Percentiles rank a stretch among this genome's conserved stretches.
Evolutionary conservation across 2,888 invertebrate species (phyloP).

Genomic region (Formica aserva): DNA sequence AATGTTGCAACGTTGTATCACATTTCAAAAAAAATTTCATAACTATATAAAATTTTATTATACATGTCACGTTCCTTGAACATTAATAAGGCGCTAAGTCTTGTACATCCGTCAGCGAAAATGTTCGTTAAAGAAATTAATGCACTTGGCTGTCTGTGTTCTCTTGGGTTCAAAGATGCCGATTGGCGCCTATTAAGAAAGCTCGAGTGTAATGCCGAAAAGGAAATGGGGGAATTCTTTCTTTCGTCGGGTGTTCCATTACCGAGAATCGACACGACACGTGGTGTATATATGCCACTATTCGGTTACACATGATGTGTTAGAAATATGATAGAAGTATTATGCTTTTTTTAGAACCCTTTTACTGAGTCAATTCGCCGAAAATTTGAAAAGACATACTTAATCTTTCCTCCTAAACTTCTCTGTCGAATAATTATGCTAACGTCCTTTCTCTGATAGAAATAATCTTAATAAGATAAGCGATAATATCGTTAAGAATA

Average conservation of each 20-base stretch:
- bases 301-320: constrained; percentile 4
- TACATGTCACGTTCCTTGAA: neutral
- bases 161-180: constrained; percentile 35
- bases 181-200: neutral
- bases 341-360: neutral
- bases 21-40: neutral
- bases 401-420: neutral
- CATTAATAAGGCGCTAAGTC: neutral
- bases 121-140: constrained; percentile 7
- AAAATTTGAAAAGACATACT: constrained; percentile 3
- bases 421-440: neutral
- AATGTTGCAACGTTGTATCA: neutral
- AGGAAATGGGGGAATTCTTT: constrained; percentile 55
- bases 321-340: constrained; percentile 1
- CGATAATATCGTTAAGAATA: neutral
- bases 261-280: constrained; percentile 64
- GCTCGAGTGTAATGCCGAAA: constrained; percentile 44
- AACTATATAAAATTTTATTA: neutral
- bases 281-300: constrained; percentile 55
- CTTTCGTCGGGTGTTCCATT: constrained; percentile 70
- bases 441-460: neutral
- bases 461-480: neutral
- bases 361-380: constrained; percentile 18
- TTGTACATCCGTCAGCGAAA: neutral
- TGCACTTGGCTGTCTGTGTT: constrained; percentile 2